These are phyloP conservation scores for Catharus minimus DNA, from an alignment of 2,113 vertebrate genomes.

Conservation along the genomic window DNA sequence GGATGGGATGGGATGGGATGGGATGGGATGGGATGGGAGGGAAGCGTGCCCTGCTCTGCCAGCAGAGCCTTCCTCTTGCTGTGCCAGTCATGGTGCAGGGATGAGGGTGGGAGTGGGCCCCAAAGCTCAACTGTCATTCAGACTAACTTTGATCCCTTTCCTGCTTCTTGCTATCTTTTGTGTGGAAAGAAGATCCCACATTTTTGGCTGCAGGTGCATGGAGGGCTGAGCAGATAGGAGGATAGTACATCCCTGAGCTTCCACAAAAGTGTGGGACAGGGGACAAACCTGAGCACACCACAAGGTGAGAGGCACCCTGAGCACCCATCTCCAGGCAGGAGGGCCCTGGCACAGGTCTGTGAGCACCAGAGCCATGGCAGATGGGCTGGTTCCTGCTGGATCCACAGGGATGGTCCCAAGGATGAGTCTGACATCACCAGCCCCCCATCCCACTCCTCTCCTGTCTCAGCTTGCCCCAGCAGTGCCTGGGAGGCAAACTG, in stretches of 20 bases:
- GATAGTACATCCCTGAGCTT: not conserved
- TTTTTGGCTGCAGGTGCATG: not conserved
- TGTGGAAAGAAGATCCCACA: not conserved
- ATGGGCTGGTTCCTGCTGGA: not conserved
- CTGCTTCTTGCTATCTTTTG: not conserved
- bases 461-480: not conserved
- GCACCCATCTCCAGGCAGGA: no score
- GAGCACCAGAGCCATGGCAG: rapidly evolving
- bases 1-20: not conserved
- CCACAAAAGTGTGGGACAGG: not conserved
- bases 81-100: rapidly evolving
- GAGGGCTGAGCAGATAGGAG: rapidly evolving
- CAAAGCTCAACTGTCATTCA: not conserved
- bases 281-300: not conserved
- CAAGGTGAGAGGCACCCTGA: not conserved
- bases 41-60: not conserved
- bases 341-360: not conserved
- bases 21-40: not conserved
- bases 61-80: not conserved
- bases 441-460: rapidly evolving
- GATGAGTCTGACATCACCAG: rapidly evolving
- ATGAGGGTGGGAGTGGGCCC: not conserved
- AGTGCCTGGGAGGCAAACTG: not conserved
- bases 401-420: rapidly evolving
- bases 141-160: not conserved